Percentiles rank a stretch among this genome's conserved stretches.
Evolutionary conservation across 2,797 vertebrate species (phyloP).

Genomic region (Peromyscus nudipes): DNA sequence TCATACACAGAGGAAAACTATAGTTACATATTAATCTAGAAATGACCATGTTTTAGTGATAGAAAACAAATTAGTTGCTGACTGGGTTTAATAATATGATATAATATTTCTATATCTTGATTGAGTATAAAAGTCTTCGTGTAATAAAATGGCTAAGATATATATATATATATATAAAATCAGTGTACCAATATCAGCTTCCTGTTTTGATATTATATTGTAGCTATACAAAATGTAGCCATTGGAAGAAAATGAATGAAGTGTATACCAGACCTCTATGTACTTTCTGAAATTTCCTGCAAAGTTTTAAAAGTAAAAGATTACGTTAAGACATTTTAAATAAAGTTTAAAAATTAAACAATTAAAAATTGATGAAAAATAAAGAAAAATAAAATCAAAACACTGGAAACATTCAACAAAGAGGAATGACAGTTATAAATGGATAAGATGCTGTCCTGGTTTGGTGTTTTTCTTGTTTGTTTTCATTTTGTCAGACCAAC

Average conservation of each 20-base stretch:
- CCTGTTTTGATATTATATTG: neutral
- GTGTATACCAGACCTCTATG: neutral
- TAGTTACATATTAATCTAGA: neutral
- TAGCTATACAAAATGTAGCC: slow-evolving; percentile 28
- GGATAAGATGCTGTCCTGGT: neutral
- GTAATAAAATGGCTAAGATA: neutral
- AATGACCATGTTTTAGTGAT: slow-evolving; percentile 36
- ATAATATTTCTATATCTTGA: slow-evolving; percentile 3
- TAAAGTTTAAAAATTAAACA: too few species aligned
- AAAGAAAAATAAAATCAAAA: slow-evolving; percentile 40
- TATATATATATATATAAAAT: neutral
- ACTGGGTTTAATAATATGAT: neutral
- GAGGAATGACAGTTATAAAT: slow-evolving; percentile 20
- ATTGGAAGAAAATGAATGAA: neutral
- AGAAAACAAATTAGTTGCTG: slow-evolving; percentile 37
- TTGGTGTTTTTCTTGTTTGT: neutral
- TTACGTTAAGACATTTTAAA: slow-evolving; percentile 38
- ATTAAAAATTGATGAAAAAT: too few species aligned
- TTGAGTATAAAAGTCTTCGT: slow-evolving; percentile 41
- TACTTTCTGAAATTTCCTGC: neutral
- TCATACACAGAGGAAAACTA: too few species aligned
- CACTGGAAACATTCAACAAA: slow-evolving; percentile 33
- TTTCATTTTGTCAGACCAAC: neutral
- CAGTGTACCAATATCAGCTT: neutral
- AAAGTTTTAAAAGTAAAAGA: neutral